Conservation (phyloP, 2,113 vertebrate genomes). For the Carassius gibelio region DNA sequence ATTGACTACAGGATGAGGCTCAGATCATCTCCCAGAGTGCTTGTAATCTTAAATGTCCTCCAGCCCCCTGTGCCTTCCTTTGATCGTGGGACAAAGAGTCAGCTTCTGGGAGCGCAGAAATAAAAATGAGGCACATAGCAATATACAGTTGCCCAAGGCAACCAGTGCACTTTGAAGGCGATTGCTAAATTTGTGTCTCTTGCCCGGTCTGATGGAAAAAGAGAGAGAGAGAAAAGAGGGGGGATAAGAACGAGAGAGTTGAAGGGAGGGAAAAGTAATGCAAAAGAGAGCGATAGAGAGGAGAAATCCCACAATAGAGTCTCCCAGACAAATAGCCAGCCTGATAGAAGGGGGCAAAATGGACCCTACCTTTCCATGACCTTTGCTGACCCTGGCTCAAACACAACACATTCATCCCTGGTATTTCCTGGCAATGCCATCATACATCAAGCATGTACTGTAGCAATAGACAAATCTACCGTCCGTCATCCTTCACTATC, state of each 20-base stretch:
- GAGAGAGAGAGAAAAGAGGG: neutral
- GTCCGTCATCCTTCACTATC: neutral
- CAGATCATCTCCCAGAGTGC: conserved; percentile 47
- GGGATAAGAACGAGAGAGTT: neutral
- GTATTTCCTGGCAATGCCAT: neutral
- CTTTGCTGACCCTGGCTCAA: neutral
- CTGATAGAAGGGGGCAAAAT: neutral
- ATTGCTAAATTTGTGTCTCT: conserved; percentile 50
- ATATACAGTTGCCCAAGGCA: conserved; percentile 45
- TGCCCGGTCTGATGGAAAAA: conserved; percentile 31
- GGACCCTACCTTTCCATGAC: neutral
- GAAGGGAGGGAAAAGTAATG: conserved; percentile 15
- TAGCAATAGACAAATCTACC: conserved; percentile 32
- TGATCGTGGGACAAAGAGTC: conserved; percentile 55
- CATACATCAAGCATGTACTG: conserved; percentile 5
- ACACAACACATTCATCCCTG: neutral
- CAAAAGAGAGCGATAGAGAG: neutral
- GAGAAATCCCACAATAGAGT: neutral
- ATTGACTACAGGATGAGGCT: conserved; percentile 52
- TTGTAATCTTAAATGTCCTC: conserved; percentile 55
- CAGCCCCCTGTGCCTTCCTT: conserved; percentile 44
- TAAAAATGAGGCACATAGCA: conserved; percentile 50
- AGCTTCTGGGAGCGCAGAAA: conserved; percentile 43
- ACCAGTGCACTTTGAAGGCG: conserved; percentile 54
- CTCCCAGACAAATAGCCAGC: neutral